Evolutionary conservation across 1,140 invertebrate species (phyloP), one percentile per base, ranked within the genome.

Genomic region (Spodoptera frugiperda): DNA sequence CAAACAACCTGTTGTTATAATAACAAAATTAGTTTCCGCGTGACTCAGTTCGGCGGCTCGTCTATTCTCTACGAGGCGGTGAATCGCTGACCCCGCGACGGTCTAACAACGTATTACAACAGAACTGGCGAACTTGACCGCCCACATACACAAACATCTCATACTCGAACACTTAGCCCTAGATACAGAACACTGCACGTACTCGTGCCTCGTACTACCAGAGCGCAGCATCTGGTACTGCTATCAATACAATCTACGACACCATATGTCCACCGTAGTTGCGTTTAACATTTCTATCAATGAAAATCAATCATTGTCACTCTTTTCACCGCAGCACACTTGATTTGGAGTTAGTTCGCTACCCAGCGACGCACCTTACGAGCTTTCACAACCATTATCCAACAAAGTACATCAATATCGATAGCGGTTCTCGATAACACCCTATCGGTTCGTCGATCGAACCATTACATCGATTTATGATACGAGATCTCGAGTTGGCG

Each of bases 21-120:
- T 86, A 86, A 88, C 79, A 84, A 84, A 85, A 84, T 88, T 82
- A 51, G 78, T 78, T 79, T 78, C 71, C 76, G 75, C 51, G 74
- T 92, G 89, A 93, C 81, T 92, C 90, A 92, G 83, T 72, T 76
- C 80, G 84, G 78, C 82, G 85, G 85, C 78, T 83, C 78, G 68
- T 84, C 82, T 91, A 83, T 88, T 84, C 85, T 85, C 51, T 83
- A 77, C 75, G 77, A 81, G 82, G 81, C 84, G 76, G 71, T 77
- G 83, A 81, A 91, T 88, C 87, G 84, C 61, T 90, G 90, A 91
- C 89, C 90, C 84, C 88, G 74, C 77, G 81, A 46, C 67, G 79
- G 70, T 83, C 84, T 82, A 79, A 87, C 84, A 82, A 82, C 82
- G 82, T 86, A 88, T 87, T 85, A 89, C 85, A 85, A 85, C 77